Percentiles rank a stretch among this genome's conserved stretches.
phyloP scores from a whole-genome alignment of 2,888 invertebrate species.

The Eustalomyia histrio region DNA sequence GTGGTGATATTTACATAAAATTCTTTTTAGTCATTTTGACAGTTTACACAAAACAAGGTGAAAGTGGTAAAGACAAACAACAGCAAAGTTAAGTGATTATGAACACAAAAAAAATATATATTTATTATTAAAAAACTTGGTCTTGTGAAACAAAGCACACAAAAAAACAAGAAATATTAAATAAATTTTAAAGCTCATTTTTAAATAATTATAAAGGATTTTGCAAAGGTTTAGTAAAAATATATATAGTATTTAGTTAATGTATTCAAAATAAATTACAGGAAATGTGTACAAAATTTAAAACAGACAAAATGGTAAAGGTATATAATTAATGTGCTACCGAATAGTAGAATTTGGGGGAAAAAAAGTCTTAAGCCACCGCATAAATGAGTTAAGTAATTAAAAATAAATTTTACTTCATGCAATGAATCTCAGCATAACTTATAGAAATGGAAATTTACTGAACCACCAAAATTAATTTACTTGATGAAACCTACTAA shows the following conservation, averaged over 20 bases:
- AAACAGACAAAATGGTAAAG: too few species aligned
- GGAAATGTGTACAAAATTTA: background rate
- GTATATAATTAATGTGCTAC: too few species aligned
- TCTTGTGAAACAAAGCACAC: conserved; percentile 12
- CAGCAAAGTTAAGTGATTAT: conserved; percentile 28
- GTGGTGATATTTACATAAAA: background rate
- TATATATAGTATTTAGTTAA: conserved; percentile 15
- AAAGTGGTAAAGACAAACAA: background rate
- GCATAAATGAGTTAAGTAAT: too few species aligned
- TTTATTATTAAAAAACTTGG: conserved; percentile 50
- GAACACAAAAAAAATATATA: background rate
- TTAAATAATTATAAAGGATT: conserved; percentile 2
- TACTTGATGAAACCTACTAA: too few species aligned
- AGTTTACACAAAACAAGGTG: conserved; percentile 6
- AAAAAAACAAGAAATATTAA: background rate
- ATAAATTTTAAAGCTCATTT: conserved; percentile 23
- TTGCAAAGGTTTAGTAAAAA: background rate
- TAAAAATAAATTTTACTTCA: too few species aligned
- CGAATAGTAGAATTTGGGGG: too few species aligned
- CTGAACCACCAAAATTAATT: too few species aligned
- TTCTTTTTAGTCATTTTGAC: conserved; percentile 24
- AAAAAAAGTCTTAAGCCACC: too few species aligned
- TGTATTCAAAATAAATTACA: conserved; percentile 4
- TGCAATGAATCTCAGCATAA: too few species aligned
- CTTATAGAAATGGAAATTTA: too few species aligned